A percentile compares a stretch with the other conserved stretches of the same genome.
Conservation (phyloP, 2,113 vertebrate species). For the Rhinoptilus africanus region DNA sequence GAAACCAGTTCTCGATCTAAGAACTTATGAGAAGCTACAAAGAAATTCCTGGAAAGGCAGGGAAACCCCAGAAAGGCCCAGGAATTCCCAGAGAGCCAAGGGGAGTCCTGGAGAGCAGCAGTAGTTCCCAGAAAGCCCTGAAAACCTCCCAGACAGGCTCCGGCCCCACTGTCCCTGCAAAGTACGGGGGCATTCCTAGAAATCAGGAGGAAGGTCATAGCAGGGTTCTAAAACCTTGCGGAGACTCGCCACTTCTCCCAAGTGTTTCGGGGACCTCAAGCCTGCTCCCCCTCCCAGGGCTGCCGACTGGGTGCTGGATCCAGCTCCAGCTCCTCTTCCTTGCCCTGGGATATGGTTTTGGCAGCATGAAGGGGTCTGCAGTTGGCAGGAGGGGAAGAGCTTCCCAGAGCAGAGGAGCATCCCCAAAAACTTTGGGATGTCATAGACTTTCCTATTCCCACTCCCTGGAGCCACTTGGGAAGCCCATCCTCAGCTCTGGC, state of each 20-base stretch:
- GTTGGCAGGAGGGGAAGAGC: not conserved
- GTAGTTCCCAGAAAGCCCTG: not conserved
- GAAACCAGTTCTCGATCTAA: not conserved
- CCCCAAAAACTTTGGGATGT: not conserved
- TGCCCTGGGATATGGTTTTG: not conserved
- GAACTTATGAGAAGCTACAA: not conserved
- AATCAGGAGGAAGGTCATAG: rapidly evolving
- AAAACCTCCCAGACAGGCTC: not conserved
- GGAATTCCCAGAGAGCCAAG: rapidly evolving
- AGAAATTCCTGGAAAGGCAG: not conserved
- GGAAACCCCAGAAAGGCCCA: not conserved
- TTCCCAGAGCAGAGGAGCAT: not conserved
- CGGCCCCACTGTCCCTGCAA: rapidly evolving
- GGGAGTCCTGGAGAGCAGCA: not conserved
- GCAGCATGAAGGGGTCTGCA: not conserved
- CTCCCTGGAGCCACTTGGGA: not conserved
- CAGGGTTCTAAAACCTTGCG: not conserved
- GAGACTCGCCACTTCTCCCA: not conserved
- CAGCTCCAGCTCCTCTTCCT: not conserved
- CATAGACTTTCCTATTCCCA: rapidly evolving
- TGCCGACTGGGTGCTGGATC: rapidly evolving
- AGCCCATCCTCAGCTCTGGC: not conserved
- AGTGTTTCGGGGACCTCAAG: not conserved
- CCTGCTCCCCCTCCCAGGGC: not conserved
- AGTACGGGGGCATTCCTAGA: not conserved